Conservation (phyloP, 2,797 vertebrate genomes). For the Tangara arthus region DNA sequence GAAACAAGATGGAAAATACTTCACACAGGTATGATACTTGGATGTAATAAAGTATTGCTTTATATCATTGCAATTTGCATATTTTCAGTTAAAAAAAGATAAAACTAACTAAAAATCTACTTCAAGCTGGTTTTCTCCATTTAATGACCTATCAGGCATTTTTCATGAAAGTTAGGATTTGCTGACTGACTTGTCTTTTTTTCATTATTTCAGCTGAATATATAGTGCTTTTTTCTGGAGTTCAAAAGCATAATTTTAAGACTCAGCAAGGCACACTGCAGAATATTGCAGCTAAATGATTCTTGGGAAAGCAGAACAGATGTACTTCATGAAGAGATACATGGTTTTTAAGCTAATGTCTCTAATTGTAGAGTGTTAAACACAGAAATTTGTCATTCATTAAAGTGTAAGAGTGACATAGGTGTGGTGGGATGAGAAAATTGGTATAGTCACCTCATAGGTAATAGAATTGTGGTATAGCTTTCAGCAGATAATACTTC, state of each 20-base stretch:
- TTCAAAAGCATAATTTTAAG: not conserved
- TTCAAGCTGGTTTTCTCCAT: not conserved
- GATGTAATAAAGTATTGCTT: not conserved
- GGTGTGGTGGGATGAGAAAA: not conserved
- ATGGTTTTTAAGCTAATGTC: not conserved
- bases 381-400: not conserved
- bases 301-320: not conserved
- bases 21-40: constrained; percentile 86
- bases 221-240: not conserved
- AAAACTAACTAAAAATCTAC: not conserved
- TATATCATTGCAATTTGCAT: not conserved
- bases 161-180: not conserved
- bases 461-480: not conserved
- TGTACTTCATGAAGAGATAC: not conserved
- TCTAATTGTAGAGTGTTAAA: not conserved
- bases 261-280: not conserved
- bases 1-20: constrained; percentile 93
- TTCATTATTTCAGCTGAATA: not conserved
- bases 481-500: not conserved
- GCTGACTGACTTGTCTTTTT: not conserved
- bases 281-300: not conserved
- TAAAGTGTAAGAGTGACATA: not conserved
- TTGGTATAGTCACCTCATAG: not conserved
- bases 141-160: not conserved
- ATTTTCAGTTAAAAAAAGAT: not conserved